phyloP scores from a whole-genome alignment of 2,113 vertebrate species.

The Pangasianodon gigas region DNA sequence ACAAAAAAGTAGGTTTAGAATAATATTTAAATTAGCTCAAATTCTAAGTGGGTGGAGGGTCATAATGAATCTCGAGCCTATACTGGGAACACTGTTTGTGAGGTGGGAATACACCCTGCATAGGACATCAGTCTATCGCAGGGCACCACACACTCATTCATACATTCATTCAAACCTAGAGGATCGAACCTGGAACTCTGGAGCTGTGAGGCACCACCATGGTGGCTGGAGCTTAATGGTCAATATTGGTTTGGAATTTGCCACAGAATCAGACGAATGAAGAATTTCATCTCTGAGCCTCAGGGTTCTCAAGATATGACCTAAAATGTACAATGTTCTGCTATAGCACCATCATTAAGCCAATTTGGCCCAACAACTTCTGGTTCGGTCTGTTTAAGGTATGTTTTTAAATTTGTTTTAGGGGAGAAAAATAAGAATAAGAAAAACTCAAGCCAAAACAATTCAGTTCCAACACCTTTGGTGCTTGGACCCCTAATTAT shows the following conservation, averaged over 20 bases:
- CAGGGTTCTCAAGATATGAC: background rate
- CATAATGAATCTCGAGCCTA: background rate
- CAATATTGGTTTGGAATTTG: background rate
- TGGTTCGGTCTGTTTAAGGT: too few relatives aligned
- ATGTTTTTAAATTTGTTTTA: too few relatives aligned
- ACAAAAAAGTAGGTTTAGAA: background rate
- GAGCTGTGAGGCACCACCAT: background rate
- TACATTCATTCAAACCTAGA: background rate
- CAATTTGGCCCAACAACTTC: background rate
- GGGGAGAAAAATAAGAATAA: background rate
- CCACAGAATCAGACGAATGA: background rate
- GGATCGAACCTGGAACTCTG: background rate
- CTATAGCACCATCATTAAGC: background rate
- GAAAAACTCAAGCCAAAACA: background rate
- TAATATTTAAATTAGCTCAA: background rate
- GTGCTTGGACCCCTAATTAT: background rate
- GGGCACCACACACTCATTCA: background rate
- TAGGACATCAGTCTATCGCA: background rate
- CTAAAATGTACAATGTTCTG: background rate
- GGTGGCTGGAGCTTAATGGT: background rate
- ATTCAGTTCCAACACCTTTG: background rate
- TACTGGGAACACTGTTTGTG: background rate
- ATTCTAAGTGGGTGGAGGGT: background rate
- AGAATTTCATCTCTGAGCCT: too few relatives aligned
- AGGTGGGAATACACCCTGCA: background rate